phyloP scores from a whole-genome alignment of 2,888 invertebrate species.

The Cryptocheilus praepositus region DNA sequence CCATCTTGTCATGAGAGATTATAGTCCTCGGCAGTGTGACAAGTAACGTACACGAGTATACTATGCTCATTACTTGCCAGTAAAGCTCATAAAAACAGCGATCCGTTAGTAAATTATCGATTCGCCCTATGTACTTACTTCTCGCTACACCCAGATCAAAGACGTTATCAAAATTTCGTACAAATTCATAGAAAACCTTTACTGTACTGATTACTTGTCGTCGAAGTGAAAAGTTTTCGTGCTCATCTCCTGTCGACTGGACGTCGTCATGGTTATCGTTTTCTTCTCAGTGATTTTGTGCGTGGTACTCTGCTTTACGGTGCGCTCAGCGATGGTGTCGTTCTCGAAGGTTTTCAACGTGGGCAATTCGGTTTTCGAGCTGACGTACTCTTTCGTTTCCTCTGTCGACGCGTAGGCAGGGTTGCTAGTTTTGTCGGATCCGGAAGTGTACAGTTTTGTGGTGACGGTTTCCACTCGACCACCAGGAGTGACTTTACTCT shows the following conservation, averaged over 20 bases:
- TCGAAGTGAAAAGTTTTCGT: constrained; percentile 75
- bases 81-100: no score
- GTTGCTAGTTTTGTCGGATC: constrained; percentile 77
- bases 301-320: constrained; percentile 82
- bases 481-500: constrained; percentile 78
- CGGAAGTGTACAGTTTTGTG: constrained; percentile 78
- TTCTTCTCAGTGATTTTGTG: constrained; percentile 83
- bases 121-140: no score
- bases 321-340: constrained; percentile 81
- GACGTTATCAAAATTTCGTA: no score
- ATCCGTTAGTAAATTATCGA: no score
- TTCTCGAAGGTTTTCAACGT: constrained; percentile 68
- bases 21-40: no score
- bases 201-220: constrained; percentile 51
- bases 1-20: no score
- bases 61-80: no score
- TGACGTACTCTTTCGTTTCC: constrained; percentile 75
- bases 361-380: constrained; percentile 76
- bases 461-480: constrained; percentile 78
- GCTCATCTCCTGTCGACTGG: constrained; percentile 78
- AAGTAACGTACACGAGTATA: no score
- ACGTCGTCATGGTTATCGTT: constrained; percentile 81
- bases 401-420: constrained; percentile 77
- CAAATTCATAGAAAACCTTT: neutral
- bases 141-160: no score